Evolutionary conservation across 2,797 vertebrate genomes (phyloP), one percentile per base, ranked within the genome.

Genomic region (Orestias chungarensis): DNA sequence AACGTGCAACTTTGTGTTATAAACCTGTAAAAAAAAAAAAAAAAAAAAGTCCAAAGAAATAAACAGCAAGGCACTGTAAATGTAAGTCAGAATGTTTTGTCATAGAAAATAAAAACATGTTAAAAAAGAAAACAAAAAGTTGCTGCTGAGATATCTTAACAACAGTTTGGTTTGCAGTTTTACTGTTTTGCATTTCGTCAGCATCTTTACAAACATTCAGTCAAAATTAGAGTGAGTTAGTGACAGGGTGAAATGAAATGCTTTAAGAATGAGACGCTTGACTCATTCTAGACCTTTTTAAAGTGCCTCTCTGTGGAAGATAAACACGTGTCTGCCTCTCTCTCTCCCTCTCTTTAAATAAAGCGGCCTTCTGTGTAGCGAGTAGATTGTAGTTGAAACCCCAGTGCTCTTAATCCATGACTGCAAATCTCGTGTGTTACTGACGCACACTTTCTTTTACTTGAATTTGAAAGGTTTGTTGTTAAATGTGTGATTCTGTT

Each of bases 361-460:
- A 75, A 79, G 76, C 68, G 1, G 47, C 73, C 66, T 71, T 18
- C 61, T 14, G 52, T 50, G 68, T 66, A 55, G 54, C 76, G 66
- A 57, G 38, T 52, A 71, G 79, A 71, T 64, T 55, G 9, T 44
- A 65, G 68, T 44, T 47, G 46, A 80, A 64, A 44, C 47, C 74
- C 74, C 75, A 62, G 75, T 82, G 87, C 84, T 87, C 80, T 89
- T 86, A 80, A 88, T 81, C 78, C 78, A 93, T 88, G 89, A 93
- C 91, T 93, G 89, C 91, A 92, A 92, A 88, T 86, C 61, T 74
- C 76, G 59, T 87, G 89, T 92, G 83, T 92, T 91, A 91, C 88
- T 91, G 86, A 90, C 82, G 79, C 76, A 83, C 75, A 87, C 78
- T 83, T 88, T 89, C 73, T 46, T 91, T 85, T 91, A 93, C 92